These are phyloP conservation scores for Oophaga sylvatica DNA, from an alignment of 2,797 vertebrate species.

Conservation along the genomic window DNA sequence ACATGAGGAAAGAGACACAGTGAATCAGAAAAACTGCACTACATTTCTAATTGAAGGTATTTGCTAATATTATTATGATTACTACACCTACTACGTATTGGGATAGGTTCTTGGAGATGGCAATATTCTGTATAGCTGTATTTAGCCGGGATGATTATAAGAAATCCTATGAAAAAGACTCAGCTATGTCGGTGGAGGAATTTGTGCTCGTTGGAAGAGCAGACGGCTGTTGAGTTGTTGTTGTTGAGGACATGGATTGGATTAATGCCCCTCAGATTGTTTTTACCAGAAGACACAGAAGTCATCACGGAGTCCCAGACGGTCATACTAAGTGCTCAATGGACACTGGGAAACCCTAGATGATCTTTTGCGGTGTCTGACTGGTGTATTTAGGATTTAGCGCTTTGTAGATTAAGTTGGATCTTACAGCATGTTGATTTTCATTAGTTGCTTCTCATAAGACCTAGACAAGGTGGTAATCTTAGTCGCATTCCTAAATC, in stretches of 20 bases:
- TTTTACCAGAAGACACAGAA: not conserved
- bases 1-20: too few relatives aligned
- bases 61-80: too few relatives aligned
- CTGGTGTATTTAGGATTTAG: constrained; percentile 15
- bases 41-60: too few relatives aligned
- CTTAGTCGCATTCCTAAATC: constrained; percentile 11
- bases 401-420: constrained; percentile 25
- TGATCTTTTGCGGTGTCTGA: constrained; percentile 1
- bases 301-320: not conserved
- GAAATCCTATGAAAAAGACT: not conserved
- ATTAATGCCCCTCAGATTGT: not conserved
- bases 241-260: not conserved
- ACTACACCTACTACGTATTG: too few relatives aligned
- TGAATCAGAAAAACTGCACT: too few relatives aligned
- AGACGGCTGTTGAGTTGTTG: not conserved
- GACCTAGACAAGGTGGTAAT: constrained; percentile 31
- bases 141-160: not conserved
- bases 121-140: not conserved
- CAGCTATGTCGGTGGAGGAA: not conserved
- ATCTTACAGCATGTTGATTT: not conserved
- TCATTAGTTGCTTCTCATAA: constrained; percentile 15
- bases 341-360: not conserved
- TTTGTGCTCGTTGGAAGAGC: not conserved
- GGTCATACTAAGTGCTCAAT: not conserved
- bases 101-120: too few relatives aligned